Evolutionary conservation across 2,113 vertebrate species (phyloP).

Genomic region (Cinclus mexicanus): DNA sequence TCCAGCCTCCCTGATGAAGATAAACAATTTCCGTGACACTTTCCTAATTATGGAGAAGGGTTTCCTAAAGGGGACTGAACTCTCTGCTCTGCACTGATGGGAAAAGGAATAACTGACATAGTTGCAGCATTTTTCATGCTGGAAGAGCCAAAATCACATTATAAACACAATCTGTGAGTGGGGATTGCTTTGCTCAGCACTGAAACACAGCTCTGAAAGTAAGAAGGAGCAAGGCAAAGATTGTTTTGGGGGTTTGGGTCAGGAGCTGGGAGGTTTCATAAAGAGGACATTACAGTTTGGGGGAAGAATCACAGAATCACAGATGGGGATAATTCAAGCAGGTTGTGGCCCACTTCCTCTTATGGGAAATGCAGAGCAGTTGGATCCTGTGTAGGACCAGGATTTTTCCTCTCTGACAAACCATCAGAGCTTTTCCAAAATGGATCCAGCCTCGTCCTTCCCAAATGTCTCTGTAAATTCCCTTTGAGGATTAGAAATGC

Average conservation of each 20-base stretch:
- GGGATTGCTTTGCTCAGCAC: neutral
- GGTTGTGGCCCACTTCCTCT: neutral
- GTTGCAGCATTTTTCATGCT: neutral
- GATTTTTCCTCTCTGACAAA: neutral
- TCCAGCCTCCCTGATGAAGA: neutral
- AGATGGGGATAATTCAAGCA: neutral
- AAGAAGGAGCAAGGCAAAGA: neutral
- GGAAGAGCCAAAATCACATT: neutral
- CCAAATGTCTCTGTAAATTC: neutral
- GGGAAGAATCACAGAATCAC: neutral
- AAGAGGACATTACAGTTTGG: neutral
- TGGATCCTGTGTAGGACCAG: neutral
- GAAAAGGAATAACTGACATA: neutral
- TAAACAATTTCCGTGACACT: neutral
- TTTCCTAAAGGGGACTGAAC: constrained; percentile 1
- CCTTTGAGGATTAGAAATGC: neutral
- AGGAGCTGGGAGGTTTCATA: neutral
- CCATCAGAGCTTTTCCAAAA: neutral
- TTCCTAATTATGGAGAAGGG: constrained; percentile 27
- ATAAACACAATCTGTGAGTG: neutral
- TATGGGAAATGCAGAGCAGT: neutral
- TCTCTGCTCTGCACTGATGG: neutral
- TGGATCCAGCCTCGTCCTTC: neutral
- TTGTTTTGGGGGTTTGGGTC: neutral
- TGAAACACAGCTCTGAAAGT: neutral